Evolutionary conservation across 2,888 invertebrate species (phyloP).

Genomic region (Caenorhabditis sp.): DNA sequence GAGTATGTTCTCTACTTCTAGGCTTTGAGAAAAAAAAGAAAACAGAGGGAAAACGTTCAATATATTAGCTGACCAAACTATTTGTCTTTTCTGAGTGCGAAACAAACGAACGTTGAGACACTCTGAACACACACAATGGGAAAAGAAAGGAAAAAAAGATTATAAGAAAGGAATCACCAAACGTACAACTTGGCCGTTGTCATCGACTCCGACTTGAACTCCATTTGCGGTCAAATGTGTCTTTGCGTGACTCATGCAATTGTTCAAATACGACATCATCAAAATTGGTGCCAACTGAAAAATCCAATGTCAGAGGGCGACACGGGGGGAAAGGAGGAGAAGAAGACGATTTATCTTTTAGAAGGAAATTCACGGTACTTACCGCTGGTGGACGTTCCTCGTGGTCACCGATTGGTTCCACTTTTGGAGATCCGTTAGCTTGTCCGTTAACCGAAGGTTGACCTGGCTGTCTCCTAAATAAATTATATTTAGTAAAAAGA

Average conservation of each 20-base stretch:
- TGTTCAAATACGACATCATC: slow-evolving; percentile 77
- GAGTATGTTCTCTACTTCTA: slow-evolving; percentile 41
- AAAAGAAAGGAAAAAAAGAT: slow-evolving; percentile 8
- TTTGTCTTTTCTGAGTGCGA: too few relatives aligned
- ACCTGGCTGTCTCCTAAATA: slow-evolving; percentile 35
- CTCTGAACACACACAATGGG: neutral
- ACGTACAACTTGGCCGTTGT: slow-evolving; percentile 63
- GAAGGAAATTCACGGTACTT: too few relatives aligned
- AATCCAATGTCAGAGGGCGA: slow-evolving; percentile 30
- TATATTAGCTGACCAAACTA: too few relatives aligned
- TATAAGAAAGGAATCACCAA: slow-evolving; percentile 9
- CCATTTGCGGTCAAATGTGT: slow-evolving; percentile 70
- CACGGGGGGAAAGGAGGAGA: slow-evolving; percentile 16
- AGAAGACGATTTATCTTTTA: too few relatives aligned
- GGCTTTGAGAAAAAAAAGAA: neutral
- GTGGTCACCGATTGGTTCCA: neutral
- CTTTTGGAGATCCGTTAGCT: slow-evolving; percentile 11
- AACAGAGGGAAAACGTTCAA: neutral
- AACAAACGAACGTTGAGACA: neutral
- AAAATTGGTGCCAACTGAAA: slow-evolving; percentile 71
- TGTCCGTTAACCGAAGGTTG: slow-evolving; percentile 25
- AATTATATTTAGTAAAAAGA: neutral
- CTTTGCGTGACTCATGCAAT: slow-evolving; percentile 72
- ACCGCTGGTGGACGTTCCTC: slow-evolving; percentile 67
- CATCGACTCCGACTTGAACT: slow-evolving; percentile 66